Evolutionary conservation across 2,113 vertebrate species (phyloP), one percentile per base, ranked within the genome.

Genomic region (Rhabdomys dilectus): DNA sequence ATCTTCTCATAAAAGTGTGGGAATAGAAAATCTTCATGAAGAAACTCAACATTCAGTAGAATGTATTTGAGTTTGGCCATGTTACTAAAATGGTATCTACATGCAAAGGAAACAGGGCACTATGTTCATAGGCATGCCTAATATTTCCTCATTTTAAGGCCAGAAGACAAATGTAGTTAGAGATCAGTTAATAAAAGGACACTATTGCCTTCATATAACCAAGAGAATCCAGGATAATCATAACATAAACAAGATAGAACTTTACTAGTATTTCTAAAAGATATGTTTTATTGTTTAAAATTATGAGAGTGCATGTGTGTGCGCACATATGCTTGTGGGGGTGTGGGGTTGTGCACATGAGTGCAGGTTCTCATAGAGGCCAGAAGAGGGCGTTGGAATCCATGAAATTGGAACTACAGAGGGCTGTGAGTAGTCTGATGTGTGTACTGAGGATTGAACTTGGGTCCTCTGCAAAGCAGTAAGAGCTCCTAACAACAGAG

Each of bases 1-100:
- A 87, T 56, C 51, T 77, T 91, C 84, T 94, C 80, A 89, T 82
- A 75, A 95, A 93, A 84, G 48, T 58, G 34, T 82, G 45, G n/a
- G 88, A 5, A 76, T 58, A 53, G 22, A 21, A 92, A 62, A 48
- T 26, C 91, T 22, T 75, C 7, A 29, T 34, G 51, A 94, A 96
- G 56, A 95, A 91, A 68, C 56, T 26, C 73, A 78, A 89, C 51
- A 51, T 51, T 51, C 51, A 89, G 81, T 81, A 84, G 48, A 91
- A 73, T 39, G 42, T 48, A 75, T 85, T 62, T 2, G 1, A 95
- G 75, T 92, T 70, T 62, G 60, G 29, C 5, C 26, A 8, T n/a
- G 48, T 70, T 56, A 39, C 76, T 72, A 68, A 86, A 62, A 93
- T 72, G 70, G 36, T 48, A 48, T 22, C 58, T 81, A 62, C 7